phyloP scores from a whole-genome alignment of 2,113 vertebrate genomes.

The Gambusia holbrooki region DNA sequence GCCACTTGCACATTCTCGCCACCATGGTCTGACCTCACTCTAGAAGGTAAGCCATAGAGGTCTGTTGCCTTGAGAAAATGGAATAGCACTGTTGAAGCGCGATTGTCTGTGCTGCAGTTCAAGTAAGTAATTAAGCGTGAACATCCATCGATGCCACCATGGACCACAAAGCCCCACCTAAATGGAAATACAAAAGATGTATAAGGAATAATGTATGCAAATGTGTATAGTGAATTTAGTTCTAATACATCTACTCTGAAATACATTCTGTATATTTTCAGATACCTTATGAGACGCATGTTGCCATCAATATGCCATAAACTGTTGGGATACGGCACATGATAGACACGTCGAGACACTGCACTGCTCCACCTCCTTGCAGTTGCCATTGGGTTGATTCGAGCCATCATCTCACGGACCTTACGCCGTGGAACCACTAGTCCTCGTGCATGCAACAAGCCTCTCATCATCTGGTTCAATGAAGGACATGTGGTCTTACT shows the following conservation, averaged over 20 bases:
- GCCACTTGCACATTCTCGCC: not conserved
- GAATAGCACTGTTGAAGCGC: not conserved
- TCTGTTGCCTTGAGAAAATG: not conserved
- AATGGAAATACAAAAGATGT: not conserved
- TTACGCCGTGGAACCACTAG: not conserved
- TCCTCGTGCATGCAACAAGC: not conserved
- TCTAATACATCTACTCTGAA: no score
- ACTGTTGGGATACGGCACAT: not conserved
- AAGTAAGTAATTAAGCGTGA: not conserved
- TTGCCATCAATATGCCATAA: constrained; percentile 1
- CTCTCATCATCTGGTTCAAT: not conserved
- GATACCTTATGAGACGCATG: constrained; percentile 1
- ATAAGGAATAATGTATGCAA: no score
- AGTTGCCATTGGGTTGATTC: not conserved
- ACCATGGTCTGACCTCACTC: constrained; percentile 4
- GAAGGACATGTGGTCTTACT: not conserved
- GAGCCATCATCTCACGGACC: not conserved
- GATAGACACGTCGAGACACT: not conserved
- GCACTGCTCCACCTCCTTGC: not conserved
- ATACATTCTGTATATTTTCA: no score
- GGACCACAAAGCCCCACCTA: constrained; percentile 3
- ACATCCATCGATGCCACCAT: not conserved
- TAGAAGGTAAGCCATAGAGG: not conserved
- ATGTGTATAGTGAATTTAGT: no score
- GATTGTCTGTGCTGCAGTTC: constrained; percentile 3